Evolutionary conservation across 2,797 vertebrate species (phyloP).

Genomic region (Ceyx erithaca): DNA sequence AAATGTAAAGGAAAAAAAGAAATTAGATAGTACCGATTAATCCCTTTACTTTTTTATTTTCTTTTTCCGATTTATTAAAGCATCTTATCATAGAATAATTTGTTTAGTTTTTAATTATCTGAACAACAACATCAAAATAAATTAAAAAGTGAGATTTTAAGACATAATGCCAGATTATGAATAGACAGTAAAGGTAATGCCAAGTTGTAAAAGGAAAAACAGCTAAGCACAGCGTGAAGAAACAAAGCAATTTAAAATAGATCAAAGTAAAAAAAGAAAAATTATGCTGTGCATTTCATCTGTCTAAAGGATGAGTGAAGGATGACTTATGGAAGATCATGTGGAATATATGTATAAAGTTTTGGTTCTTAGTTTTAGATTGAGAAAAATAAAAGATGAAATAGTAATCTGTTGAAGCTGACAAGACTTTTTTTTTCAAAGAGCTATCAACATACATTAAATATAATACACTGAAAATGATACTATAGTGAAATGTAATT

Average conservation of each 20-base stretch:
- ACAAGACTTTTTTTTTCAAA: background rate
- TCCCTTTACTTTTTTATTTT: background rate
- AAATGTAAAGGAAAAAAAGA: background rate
- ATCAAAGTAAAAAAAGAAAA: background rate
- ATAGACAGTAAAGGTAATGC: background rate
- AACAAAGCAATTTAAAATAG: background rate
- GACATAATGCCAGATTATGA: background rate
- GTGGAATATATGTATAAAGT: background rate
- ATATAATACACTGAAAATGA: background rate
- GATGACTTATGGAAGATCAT: background rate
- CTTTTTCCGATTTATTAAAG: background rate
- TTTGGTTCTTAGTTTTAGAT: background rate
- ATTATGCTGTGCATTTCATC: background rate
- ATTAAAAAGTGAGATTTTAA: background rate
- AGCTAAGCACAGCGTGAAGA: background rate
- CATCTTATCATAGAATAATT: background rate
- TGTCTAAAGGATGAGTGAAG: background rate
- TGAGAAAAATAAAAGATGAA: background rate
- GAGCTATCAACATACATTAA: background rate
- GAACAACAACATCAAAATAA: background rate
- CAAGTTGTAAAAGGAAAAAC: background rate
- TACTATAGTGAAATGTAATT: background rate
- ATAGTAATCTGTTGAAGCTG: background rate
- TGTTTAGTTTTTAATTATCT: background rate
- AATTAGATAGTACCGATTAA: background rate